phyloP scores from a whole-genome alignment of 2,797 vertebrate species.

The Gallirallus australis region DNA sequence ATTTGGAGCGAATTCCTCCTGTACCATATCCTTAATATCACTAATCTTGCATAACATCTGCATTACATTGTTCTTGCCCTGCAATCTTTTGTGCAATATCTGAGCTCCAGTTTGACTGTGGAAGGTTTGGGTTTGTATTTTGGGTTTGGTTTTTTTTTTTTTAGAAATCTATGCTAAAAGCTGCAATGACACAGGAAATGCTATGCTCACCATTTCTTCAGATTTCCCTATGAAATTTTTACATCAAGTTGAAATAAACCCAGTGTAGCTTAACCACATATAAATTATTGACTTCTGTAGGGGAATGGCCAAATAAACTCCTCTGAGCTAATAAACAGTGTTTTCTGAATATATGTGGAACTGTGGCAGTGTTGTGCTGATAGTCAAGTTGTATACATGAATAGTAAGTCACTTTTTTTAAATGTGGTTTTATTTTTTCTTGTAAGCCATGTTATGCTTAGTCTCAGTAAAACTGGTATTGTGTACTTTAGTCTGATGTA shows the following conservation, averaged over 20 bases:
- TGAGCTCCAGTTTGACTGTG: neutral
- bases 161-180: neutral
- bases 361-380: neutral
- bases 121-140: neutral
- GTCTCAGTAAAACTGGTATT: neutral
- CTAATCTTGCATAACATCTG: neutral
- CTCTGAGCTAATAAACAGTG: neutral
- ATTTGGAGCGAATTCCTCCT: neutral
- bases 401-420: neutral
- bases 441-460: neutral
- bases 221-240: neutral
- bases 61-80: neutral
- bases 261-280: neutral
- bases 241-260: neutral
- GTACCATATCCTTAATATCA: neutral
- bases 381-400: neutral
- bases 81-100: neutral
- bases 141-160: neutral
- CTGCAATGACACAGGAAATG: neutral
- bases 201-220: neutral
- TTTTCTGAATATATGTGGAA: neutral
- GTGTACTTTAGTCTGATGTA: neutral
- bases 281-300: neutral
- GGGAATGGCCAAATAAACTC: neutral
- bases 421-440: too few species aligned